Evolutionary conservation across 2,113 vertebrate genomes (phyloP).

Genomic region (Diadophis punctatus): DNA sequence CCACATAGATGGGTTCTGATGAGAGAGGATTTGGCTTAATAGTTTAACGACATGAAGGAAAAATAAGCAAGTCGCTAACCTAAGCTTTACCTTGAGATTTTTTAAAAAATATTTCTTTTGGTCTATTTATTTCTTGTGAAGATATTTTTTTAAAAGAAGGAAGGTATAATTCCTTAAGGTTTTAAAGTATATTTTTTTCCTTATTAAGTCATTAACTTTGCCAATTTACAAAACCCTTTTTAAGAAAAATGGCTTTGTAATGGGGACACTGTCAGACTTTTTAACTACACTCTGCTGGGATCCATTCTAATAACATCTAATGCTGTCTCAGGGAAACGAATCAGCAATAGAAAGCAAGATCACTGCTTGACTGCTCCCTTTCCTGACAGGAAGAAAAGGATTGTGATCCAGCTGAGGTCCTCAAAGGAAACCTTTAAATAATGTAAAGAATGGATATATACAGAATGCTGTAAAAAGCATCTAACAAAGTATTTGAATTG

Average conservation of each 20-base stretch:
- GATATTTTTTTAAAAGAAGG: background rate
- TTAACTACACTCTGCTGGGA: background rate
- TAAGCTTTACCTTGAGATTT: conserved; percentile 11
- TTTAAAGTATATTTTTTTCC: conserved; percentile 3
- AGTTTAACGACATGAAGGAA: background rate
- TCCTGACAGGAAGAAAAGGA: conserved; percentile 42
- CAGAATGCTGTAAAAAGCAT: background rate
- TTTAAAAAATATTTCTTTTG: accelerated
- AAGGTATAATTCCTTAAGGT: background rate
- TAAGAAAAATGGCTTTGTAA: background rate
- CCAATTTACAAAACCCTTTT: background rate
- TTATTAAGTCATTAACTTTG: background rate
- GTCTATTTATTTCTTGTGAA: background rate
- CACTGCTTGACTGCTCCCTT: conserved; percentile 31
- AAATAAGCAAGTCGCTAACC: conserved; percentile 2
- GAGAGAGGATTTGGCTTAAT: background rate
- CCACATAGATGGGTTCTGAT: background rate
- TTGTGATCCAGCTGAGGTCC: conserved; percentile 35
- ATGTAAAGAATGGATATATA: background rate
- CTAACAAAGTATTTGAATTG: background rate
- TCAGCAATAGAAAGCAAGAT: background rate
- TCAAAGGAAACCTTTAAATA: conserved; percentile 28
- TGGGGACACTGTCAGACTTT: conserved; percentile 1
- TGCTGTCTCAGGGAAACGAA: conserved; percentile 4
- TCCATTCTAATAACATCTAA: background rate